Conservation (phyloP, 1,140 invertebrate genomes). For the Goniozus legneri region DNA sequence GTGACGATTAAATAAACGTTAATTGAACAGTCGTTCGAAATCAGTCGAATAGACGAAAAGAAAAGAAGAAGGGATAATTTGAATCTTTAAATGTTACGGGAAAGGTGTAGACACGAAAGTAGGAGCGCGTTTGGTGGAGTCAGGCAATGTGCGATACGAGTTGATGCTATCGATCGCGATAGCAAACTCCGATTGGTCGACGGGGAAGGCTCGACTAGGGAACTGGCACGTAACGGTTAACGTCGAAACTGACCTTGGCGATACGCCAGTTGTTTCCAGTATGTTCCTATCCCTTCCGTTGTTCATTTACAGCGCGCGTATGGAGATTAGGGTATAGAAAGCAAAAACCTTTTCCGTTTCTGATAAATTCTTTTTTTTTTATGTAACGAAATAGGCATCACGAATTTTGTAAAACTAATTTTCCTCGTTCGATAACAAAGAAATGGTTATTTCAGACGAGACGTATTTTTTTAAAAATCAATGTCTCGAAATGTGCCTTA, state of each 20-base stretch:
- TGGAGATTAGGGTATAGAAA: too few species aligned
- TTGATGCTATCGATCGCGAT: conserved; percentile 2
- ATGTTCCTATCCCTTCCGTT: too few species aligned
- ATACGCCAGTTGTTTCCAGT: conserved; percentile 36
- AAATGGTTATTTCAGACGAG: too few species aligned
- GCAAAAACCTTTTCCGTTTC: neutral
- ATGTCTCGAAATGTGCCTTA: too few species aligned
- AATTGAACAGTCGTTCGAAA: too few species aligned
- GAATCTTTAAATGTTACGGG: neutral
- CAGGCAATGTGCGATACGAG: neutral
- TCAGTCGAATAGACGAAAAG: too few species aligned
- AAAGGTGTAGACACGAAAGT: neutral
- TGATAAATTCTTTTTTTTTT: neutral
- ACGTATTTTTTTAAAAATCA: too few species aligned
- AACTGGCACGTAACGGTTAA: conserved; percentile 30
- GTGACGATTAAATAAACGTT: too few species aligned
- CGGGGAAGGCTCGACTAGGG: conserved; percentile 31
- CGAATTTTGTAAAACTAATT: too few species aligned
- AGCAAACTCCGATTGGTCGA: conserved; percentile 32
- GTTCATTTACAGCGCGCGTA: too few species aligned
- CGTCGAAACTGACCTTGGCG: conserved; percentile 40
- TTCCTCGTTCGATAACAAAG: too few species aligned
- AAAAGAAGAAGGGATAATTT: neutral
- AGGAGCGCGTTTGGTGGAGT: neutral
- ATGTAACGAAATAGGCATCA: too few species aligned